Conservation (phyloP, 37 sponge, comb jelly and placozoan species). For the Geodia barretti region DNA sequence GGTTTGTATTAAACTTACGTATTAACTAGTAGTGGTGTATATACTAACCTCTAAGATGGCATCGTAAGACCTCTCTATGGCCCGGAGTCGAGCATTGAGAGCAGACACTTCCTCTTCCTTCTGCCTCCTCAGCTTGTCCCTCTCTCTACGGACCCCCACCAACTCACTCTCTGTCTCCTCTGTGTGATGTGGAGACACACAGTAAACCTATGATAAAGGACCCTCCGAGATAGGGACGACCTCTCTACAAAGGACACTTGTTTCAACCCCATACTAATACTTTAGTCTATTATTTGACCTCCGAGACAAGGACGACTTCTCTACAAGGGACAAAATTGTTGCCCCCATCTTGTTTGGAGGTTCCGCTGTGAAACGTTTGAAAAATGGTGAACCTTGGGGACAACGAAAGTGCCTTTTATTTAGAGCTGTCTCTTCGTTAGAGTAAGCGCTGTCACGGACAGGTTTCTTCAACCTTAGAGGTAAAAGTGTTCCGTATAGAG, state of each 20-base stretch:
- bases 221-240: too few species aligned
- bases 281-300: background rate
- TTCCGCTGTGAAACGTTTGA: too few species aligned
- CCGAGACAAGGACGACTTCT: background rate
- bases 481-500: too few species aligned
- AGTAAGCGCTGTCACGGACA: too few species aligned
- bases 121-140: slow-evolving; percentile 61
- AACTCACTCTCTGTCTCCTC: slow-evolving; percentile 46
- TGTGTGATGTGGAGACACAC: background rate
- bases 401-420: too few species aligned
- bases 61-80: slow-evolving; percentile 75
- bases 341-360: too few species aligned
- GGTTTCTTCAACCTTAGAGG: too few species aligned
- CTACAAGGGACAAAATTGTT: background rate
- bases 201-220: background rate
- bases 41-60: slow-evolving; percentile 38
- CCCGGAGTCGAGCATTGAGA: slow-evolving; percentile 42
- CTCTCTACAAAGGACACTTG: too few species aligned
- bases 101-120: slow-evolving; percentile 50
- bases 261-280: background rate
- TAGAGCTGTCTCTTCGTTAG: too few species aligned
- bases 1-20: background rate
- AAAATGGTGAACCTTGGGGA: too few species aligned
- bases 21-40: background rate
- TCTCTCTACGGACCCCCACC: slow-evolving; percentile 45